Conservation (phyloP, 2,888 invertebrate species). For the Andrena praecox region DNA sequence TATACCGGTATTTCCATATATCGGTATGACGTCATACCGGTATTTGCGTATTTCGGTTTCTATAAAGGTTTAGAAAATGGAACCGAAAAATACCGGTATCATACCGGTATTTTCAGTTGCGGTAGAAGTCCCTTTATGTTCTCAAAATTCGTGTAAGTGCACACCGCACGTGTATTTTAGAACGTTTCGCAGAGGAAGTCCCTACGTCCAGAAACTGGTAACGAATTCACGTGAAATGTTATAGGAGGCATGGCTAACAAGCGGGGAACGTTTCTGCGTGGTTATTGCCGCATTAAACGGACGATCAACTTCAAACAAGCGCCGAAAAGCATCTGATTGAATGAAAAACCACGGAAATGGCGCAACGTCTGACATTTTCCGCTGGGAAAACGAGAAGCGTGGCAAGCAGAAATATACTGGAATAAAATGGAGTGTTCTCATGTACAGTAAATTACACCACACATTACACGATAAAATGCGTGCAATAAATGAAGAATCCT, state of each 20-base stretch:
- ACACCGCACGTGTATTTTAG: constrained; percentile 13
- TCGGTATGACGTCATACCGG: no score
- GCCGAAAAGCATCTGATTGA: neutral
- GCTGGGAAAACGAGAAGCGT: neutral
- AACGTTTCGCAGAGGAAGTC: constrained; percentile 35
- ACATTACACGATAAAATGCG: neutral
- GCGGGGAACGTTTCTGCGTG: neutral
- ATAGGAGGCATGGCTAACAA: constrained; percentile 5
- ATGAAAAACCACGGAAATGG: neutral
- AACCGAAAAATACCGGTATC: no score
- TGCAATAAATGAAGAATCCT: neutral
- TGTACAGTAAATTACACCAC: neutral
- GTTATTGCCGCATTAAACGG: neutral
- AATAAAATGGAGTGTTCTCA: neutral
- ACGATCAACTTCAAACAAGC: neutral
- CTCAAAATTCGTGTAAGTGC: constrained; percentile 15
- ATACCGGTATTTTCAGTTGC: no score
- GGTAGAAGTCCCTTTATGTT: no score
- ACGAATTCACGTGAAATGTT: constrained; percentile 21
- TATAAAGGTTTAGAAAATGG: no score
- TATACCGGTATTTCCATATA: no score
- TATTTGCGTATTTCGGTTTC: no score
- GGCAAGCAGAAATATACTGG: neutral
- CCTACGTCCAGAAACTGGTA: neutral
- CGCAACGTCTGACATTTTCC: neutral